Percentiles rank a stretch among this genome's conserved stretches.
Evolutionary conservation across 2,113 vertebrate genomes (phyloP).

Genomic region (Riparia riparia): DNA sequence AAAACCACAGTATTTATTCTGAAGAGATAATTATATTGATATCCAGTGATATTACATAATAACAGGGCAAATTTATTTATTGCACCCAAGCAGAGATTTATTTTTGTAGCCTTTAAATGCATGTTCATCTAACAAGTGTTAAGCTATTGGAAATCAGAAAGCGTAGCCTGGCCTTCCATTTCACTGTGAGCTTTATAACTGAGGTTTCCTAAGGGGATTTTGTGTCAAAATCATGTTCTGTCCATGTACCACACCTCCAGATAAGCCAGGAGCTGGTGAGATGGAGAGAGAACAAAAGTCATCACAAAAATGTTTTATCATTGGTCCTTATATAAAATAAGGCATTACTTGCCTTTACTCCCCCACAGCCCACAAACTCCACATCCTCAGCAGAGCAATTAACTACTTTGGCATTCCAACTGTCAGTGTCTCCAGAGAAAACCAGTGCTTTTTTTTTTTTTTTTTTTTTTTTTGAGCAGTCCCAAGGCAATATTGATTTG

Average conservation of each 20-base stretch:
- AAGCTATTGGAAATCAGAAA: background rate
- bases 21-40: background rate
- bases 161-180: background rate
- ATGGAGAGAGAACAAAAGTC: background rate
- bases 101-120: background rate
- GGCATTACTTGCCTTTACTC: background rate
- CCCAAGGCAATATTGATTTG: background rate
- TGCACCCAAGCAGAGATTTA: conserved; percentile 15
- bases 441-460: background rate
- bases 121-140: background rate
- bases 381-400: background rate
- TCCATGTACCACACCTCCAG: too few species aligned
- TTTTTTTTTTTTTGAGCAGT: background rate
- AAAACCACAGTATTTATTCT: background rate
- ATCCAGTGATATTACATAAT: background rate
- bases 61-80: background rate
- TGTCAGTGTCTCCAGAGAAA: background rate
- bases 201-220: background rate
- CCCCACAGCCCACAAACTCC: background rate
- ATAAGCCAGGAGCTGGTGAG: background rate
- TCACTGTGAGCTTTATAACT: background rate
- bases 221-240: background rate
- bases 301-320: background rate
- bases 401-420: background rate
- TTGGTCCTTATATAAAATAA: background rate